Evolutionary conservation across 2,113 vertebrate species (phyloP).

Genomic region (Dendrocopos noguchii): DNA sequence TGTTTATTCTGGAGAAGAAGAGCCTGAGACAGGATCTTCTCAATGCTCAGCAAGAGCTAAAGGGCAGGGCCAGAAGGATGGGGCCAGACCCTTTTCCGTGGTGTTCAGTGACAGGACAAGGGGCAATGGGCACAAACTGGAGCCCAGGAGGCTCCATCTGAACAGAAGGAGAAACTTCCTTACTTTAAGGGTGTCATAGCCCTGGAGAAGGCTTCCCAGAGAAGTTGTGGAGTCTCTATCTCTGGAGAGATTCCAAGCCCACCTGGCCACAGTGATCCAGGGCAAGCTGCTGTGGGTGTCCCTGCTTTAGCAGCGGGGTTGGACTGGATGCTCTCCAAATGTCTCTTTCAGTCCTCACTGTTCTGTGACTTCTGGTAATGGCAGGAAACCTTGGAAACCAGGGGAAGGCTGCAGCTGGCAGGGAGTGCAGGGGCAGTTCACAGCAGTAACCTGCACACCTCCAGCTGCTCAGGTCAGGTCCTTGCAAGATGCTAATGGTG

Average conservation of each 20-base stretch:
- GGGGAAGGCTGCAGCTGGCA: rapidly evolving
- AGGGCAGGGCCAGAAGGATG: background rate
- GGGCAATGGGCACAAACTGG: background rate
- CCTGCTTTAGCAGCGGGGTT: background rate
- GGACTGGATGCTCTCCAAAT: background rate
- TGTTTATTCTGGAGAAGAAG: background rate
- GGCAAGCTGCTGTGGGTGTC: background rate
- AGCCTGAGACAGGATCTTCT: background rate
- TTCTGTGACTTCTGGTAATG: background rate
- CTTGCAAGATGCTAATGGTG: slow-evolving; percentile 22
- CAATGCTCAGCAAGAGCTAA: background rate
- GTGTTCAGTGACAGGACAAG: background rate
- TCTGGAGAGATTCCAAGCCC: background rate
- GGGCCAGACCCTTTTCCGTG: background rate
- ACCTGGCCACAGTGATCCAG: background rate
- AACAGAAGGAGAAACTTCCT: background rate
- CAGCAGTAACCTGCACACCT: background rate
- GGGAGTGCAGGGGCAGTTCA: rapidly evolving
- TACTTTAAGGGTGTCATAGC: background rate
- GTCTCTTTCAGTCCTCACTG: background rate
- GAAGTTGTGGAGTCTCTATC: background rate
- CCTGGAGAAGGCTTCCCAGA: background rate
- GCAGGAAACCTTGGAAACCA: background rate
- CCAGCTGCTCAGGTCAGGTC: background rate
- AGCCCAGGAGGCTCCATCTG: background rate